Evolutionary conservation across 1,140 invertebrate genomes (phyloP), one percentile per base, ranked within the genome.

Genomic region (Dreissena polymorpha): DNA sequence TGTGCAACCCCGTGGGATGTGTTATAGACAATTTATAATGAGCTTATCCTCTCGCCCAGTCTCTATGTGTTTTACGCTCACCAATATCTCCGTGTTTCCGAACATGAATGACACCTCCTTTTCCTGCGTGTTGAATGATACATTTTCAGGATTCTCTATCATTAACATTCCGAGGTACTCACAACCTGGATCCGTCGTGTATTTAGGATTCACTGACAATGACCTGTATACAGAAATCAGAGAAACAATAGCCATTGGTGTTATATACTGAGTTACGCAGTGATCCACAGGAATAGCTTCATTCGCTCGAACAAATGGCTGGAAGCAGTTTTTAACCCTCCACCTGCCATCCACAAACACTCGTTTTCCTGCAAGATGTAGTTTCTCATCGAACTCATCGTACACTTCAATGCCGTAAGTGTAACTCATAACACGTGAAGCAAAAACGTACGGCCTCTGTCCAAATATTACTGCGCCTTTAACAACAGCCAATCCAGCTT

Each of bases 381-480:
- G 71, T 53, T 49, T 50, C 29, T 25, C 39, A 73, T 70, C 55
- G 25, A 85, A 85, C 14, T 50, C 50, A 50, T 63, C 64, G 50
- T 55, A 72, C 10, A 69, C 76, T 39, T 39, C 39, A 10, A 82
- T 27, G 13, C 85, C 85, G 51, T 86, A 86, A 0, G 85, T 77
- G 60, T 82, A 84, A 13, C 70, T 83, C 16, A 53, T 25, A n/a
- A 84, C 39, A 13, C 82, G n/a, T 14, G 73, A 60, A 0, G 27
- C 39, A 14, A 86, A 77, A 14, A 73, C 60, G 8, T 53, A n/a
- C 6, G 86, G 83, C 23, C 85, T 67, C 21, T 83, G 70, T 39
- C 86, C 86, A 23, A 69, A 86, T 5, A 82, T 69, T 49, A 85
- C 83, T 0, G 86, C 86, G 8, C 86, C 86, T 72, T 83, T 86